phyloP scores from a whole-genome alignment of 2,888 invertebrate species.

The Lycaena phlaeas region DNA sequence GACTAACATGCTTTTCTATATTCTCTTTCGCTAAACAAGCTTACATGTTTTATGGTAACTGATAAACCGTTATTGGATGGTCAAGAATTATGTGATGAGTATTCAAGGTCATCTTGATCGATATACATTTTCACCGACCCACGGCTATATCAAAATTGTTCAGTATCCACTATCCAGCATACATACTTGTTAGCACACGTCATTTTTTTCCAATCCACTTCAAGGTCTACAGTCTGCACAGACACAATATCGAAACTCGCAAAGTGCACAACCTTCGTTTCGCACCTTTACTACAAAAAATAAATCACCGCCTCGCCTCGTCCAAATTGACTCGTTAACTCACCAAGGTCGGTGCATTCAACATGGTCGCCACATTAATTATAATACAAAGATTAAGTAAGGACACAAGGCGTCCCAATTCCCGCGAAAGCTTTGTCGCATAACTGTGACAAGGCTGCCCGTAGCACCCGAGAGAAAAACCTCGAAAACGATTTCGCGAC shows the following conservation, averaged over 20 bases:
- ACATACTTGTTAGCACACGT: too few relatives aligned
- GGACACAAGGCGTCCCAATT: constrained; percentile 34
- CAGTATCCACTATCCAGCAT: too few relatives aligned
- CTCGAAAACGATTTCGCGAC: constrained; percentile 50
- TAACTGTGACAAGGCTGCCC: constrained; percentile 64
- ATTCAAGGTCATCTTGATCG: too few relatives aligned
- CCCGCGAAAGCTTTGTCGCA: constrained; percentile 53
- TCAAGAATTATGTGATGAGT: too few relatives aligned
- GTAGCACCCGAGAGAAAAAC: constrained; percentile 54
- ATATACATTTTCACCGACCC: too few relatives aligned
- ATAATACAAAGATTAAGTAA: constrained; percentile 5
- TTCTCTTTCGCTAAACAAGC: too few relatives aligned
- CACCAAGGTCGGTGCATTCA: constrained; percentile 5
- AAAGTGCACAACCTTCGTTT: background rate
- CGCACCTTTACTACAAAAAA: constrained; percentile 5
- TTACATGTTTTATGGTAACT: too few relatives aligned
- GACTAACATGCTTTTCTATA: too few relatives aligned
- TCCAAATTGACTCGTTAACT: constrained; percentile 3
- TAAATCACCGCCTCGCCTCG: constrained; percentile 1
- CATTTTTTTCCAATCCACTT: background rate
- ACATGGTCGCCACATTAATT: constrained; percentile 1
- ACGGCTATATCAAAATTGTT: too few relatives aligned
- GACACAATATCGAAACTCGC: background rate
- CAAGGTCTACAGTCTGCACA: background rate
- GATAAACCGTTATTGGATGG: too few relatives aligned